These are phyloP conservation scores for Lycaon pictus DNA, from an alignment of 2,113 vertebrate species.

Conservation along the genomic window DNA sequence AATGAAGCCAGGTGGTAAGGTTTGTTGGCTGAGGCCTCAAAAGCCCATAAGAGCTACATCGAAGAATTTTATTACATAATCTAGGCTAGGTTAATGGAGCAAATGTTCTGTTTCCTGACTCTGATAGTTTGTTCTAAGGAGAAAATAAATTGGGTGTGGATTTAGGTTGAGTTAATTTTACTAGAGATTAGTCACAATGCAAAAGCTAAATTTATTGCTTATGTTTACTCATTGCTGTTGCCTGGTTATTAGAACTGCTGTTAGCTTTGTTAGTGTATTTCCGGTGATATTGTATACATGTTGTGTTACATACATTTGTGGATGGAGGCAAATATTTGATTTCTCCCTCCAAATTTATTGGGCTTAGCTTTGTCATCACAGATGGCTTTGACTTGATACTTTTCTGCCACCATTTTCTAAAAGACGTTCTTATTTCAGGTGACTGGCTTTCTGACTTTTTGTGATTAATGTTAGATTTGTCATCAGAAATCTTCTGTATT, in stretches of 20 bases:
- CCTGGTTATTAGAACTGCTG: background rate
- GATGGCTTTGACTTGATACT: background rate
- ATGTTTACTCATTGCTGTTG: background rate
- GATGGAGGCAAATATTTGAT: background rate
- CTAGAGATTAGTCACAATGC: background rate
- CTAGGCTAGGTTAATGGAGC: background rate
- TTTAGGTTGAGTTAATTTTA: conserved; percentile 48
- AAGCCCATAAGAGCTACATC: background rate
- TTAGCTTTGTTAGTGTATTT: conserved; percentile 27
- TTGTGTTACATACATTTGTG: background rate
- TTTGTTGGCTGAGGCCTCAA: background rate
- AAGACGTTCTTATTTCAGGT: background rate
- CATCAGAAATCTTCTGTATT: background rate
- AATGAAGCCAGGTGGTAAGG: background rate
- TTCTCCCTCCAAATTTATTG: background rate
- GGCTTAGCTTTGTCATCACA: background rate
- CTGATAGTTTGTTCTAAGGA: background rate
- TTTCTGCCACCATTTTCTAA: background rate
- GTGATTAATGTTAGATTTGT: background rate
- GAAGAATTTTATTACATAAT: background rate
- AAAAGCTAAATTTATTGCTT: conserved; percentile 27
- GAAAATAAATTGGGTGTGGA: background rate
- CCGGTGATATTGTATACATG: background rate
- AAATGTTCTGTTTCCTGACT: background rate
- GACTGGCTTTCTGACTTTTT: background rate